Conservation (phyloP, 2,888 invertebrate genomes). For the Agrochola macilenta region DNA sequence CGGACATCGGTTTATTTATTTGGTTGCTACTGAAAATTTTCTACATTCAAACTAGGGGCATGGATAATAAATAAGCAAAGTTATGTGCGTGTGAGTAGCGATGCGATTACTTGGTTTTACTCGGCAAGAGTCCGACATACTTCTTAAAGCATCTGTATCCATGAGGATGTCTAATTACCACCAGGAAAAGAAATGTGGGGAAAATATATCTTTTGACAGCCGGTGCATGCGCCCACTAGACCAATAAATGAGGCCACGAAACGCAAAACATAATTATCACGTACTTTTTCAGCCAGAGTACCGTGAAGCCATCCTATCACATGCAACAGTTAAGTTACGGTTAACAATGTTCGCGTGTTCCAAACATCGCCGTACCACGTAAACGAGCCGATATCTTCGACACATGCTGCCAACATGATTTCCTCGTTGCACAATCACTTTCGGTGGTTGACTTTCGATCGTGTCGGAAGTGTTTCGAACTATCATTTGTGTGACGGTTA, state of each 20-base stretch:
- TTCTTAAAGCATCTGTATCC: conserved; percentile 11
- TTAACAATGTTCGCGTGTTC: conserved; percentile 79
- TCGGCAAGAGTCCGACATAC: not conserved
- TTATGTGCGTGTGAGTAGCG: conserved; percentile 5
- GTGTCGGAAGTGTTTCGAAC: conserved; percentile 35
- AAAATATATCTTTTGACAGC: conserved; percentile 27
- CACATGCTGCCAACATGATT: conserved; percentile 51
- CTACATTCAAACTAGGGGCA: not conserved
- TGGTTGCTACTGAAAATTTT: not conserved
- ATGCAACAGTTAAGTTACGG: conserved; percentile 84
- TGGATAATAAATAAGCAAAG: not conserved
- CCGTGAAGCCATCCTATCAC: conserved; percentile 72
- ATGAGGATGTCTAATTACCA: conserved; percentile 5
- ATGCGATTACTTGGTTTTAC: conserved; percentile 5
- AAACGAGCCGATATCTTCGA: conserved; percentile 60
- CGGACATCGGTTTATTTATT: not conserved
- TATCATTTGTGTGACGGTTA: conserved; percentile 19
- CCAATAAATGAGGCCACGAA: conserved; percentile 31
- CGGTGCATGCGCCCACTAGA: conserved; percentile 7
- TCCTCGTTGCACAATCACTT: conserved; percentile 76
- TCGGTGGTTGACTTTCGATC: conserved; percentile 60
- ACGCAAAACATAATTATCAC: conserved; percentile 63
- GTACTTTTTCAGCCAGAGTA: conserved; percentile 65
- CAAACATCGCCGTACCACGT: conserved; percentile 68
- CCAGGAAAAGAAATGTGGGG: conserved; percentile 28